These are phyloP conservation scores for Amiota communis DNA, from an alignment of 2,888 invertebrate species.

Conservation along the genomic window DNA sequence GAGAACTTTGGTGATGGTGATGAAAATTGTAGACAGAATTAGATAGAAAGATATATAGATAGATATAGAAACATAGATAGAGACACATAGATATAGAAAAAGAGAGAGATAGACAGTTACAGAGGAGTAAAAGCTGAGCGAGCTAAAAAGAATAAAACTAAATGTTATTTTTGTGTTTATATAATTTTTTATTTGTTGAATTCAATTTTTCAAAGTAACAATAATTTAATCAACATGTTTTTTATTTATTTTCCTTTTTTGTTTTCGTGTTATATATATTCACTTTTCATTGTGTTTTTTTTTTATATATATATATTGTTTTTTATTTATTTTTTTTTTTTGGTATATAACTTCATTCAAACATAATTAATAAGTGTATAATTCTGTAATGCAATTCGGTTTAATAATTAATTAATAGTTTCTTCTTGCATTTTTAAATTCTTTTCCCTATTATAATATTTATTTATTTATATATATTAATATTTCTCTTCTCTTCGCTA, in stretches of 20 bases:
- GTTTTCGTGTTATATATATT: slow-evolving; percentile 43
- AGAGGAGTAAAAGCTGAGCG: background rate
- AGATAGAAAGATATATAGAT: background rate
- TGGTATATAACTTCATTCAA: slow-evolving; percentile 63
- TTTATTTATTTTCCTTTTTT: slow-evolving; percentile 44
- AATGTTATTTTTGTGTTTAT: slow-evolving; percentile 46
- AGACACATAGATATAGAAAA: slow-evolving; percentile 25
- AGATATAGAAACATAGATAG: slow-evolving; percentile 26
- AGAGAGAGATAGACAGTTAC: background rate
- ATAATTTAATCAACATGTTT: slow-evolving; percentile 69
- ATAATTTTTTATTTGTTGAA: slow-evolving; percentile 53
- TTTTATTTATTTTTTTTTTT: slow-evolving; percentile 31
- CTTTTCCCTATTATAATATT: slow-evolving; percentile 60
- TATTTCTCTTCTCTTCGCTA: slow-evolving; percentile 32
- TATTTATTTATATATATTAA: slow-evolving; percentile 36
- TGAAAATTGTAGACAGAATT: too few relatives aligned
- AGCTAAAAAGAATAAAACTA: slow-evolving; percentile 36
- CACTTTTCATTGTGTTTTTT: slow-evolving; percentile 36
- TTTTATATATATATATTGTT: slow-evolving; percentile 23
- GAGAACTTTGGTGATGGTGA: slow-evolving; percentile 33
- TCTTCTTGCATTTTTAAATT: slow-evolving; percentile 53
- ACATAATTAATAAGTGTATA: slow-evolving; percentile 63
- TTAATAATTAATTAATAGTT: slow-evolving; percentile 37
- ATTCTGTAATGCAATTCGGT: slow-evolving; percentile 58
- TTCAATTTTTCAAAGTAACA: slow-evolving; percentile 71